Evolutionary conservation across 2,797 vertebrate genomes (phyloP).

Genomic region (Nannoperca obscura): DNA sequence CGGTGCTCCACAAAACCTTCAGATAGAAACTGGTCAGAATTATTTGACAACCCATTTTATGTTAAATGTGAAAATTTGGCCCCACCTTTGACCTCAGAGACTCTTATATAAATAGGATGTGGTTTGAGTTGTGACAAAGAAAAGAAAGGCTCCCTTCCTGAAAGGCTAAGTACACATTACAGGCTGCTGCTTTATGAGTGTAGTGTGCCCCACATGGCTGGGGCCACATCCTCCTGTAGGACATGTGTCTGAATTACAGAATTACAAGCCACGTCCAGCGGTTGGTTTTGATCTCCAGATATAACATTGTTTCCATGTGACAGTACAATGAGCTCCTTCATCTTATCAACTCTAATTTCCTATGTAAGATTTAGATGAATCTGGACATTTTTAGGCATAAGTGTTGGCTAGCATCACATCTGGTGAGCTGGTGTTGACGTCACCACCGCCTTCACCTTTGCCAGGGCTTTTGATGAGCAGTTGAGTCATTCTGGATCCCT

Average conservation of each 20-base stretch:
- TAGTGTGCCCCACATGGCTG: constrained; percentile 29
- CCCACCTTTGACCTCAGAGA: constrained; percentile 42
- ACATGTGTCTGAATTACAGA: constrained; percentile 46
- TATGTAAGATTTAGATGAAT: constrained; percentile 16
- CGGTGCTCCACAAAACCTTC: constrained; percentile 9
- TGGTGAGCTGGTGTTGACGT: constrained; percentile 43
- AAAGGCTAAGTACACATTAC: constrained; percentile 52
- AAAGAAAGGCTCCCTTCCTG: constrained; percentile 40
- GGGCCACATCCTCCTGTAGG: constrained; percentile 57
- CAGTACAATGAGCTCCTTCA: constrained; percentile 50
- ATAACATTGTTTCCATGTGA: constrained; percentile 37
- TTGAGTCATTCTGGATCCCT: constrained; percentile 57
- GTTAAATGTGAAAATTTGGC: constrained; percentile 38
- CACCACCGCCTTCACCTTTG: constrained; percentile 28
- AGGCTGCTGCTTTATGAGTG: constrained; percentile 62
- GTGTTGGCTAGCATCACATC: constrained; percentile 42
- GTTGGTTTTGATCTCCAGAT: constrained; percentile 11
- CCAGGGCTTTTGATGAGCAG: constrained; percentile 45
- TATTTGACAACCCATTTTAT: constrained; percentile 28
- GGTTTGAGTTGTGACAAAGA: constrained; percentile 38
- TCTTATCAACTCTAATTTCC: constrained; percentile 21
- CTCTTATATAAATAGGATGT: constrained; percentile 47
- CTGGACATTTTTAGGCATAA: constrained; percentile 35
- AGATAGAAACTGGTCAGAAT: constrained; percentile 14
- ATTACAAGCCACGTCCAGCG: constrained; percentile 36